Conservation (phyloP, 2,113 vertebrate species). For the Catharus fuscescens region DNA sequence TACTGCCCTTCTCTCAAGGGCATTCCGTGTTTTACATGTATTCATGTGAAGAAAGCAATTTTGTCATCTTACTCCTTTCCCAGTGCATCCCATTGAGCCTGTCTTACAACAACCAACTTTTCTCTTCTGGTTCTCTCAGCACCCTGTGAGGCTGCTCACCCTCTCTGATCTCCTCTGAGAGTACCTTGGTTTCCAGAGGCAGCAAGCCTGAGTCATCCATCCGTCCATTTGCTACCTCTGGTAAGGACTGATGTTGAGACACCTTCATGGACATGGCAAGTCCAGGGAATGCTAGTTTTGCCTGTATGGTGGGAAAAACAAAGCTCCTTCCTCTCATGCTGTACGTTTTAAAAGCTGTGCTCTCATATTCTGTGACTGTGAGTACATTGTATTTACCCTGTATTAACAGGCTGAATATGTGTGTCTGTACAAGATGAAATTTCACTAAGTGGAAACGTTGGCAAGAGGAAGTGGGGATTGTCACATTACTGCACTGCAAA, state of each 20-base stretch:
- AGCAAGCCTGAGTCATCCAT: neutral
- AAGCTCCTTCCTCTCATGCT: neutral
- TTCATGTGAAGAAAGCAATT: neutral
- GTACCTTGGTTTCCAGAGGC: neutral
- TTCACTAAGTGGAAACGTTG: neutral
- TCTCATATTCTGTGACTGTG: neutral
- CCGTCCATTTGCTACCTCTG: neutral
- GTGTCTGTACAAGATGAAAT: neutral
- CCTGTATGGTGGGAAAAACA: neutral
- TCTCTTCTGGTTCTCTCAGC: neutral
- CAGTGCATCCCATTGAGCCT: neutral
- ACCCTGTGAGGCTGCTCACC: neutral
- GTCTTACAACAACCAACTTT: neutral
- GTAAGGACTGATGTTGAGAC: neutral
- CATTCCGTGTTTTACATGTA: accelerated
- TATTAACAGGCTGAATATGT: neutral
- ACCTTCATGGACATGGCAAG: accelerated
- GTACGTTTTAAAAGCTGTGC: neutral
- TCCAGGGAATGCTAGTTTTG: neutral
- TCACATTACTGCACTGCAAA: neutral
- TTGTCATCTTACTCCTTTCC: neutral
- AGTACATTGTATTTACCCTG: neutral
- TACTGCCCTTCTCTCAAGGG: neutral
- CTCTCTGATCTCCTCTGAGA: neutral
- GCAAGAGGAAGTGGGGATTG: neutral